Percentiles rank a stretch among this genome's conserved stretches.
Conservation (phyloP, 2,797 vertebrate species). For the Protosalanx chinensis region DNA sequence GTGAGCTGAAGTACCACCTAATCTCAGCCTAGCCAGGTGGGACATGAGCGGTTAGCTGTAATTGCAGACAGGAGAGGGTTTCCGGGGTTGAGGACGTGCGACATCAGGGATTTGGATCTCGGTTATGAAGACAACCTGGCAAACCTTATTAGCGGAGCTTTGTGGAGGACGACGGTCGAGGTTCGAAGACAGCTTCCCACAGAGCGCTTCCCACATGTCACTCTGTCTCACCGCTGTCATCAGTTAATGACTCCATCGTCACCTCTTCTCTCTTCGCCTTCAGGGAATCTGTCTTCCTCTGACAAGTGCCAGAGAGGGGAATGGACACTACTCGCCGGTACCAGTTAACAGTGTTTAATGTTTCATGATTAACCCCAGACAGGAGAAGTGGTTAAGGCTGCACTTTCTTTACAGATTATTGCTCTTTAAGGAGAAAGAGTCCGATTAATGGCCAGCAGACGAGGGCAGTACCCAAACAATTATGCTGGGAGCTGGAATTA, state of each 20-base stretch:
- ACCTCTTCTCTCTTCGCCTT: constrained; percentile 8
- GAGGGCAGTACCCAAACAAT: constrained; percentile 62
- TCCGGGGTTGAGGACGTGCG: constrained; percentile 36
- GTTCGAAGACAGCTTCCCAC: constrained; percentile 16
- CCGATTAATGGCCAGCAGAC: constrained; percentile 60
- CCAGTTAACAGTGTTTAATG: constrained; percentile 49
- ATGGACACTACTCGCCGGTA: constrained; percentile 17
- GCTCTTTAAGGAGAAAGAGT: constrained; percentile 56
- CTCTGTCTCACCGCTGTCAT: constrained; percentile 19
- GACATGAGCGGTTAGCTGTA: constrained; percentile 62
- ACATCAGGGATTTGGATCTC: constrained; percentile 33
- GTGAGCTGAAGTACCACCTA: not conserved
- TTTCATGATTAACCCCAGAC: constrained; percentile 56
- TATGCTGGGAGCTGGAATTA: constrained; percentile 61
- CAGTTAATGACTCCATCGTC: constrained; percentile 25
- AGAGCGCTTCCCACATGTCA: constrained; percentile 22
- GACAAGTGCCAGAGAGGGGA: constrained; percentile 14
- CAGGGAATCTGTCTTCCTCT: constrained; percentile 27
- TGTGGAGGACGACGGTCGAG: constrained; percentile 12
- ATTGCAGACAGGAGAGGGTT: constrained; percentile 51
- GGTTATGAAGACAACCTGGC: constrained; percentile 22
- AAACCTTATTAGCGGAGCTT: constrained; percentile 37
- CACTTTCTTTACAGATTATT: constrained; percentile 55
- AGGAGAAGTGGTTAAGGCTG: constrained; percentile 27
- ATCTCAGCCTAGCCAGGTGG: constrained; percentile 36